phyloP scores from a whole-genome alignment of 2,113 vertebrate species.

The Sciurus niger region DNA sequence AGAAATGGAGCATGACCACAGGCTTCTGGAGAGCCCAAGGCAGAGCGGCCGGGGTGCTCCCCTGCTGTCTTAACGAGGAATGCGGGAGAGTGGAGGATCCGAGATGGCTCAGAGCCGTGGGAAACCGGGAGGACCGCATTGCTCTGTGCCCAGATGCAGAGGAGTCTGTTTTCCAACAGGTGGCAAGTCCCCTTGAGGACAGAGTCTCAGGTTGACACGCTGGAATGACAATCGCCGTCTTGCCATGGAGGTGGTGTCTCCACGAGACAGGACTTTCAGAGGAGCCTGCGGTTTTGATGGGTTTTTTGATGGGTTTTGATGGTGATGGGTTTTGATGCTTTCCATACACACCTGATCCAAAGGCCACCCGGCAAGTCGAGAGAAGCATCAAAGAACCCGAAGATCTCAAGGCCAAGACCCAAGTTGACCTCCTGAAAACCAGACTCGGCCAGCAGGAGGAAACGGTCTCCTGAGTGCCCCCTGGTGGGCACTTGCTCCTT shows the following conservation, averaged over 20 bases:
- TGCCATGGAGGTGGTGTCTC: background rate
- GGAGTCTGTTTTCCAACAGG: background rate
- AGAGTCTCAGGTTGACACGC: background rate
- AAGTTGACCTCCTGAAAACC: no score
- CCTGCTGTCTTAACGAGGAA: accelerated
- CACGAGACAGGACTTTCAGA: background rate
- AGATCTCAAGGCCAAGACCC: background rate
- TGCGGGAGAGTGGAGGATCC: accelerated
- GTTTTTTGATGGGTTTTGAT: background rate
- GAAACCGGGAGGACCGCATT: background rate
- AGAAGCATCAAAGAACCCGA: background rate
- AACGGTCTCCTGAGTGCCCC: background rate
- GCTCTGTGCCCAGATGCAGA: background rate
- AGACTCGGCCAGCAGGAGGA: background rate
- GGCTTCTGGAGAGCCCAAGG: background rate
- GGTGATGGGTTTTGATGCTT: background rate
- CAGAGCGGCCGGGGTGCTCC: accelerated
- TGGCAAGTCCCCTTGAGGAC: background rate
- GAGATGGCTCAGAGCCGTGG: accelerated
- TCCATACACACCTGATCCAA: accelerated
- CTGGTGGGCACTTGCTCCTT: background rate
- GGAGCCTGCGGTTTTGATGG: background rate
- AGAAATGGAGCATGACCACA: accelerated
- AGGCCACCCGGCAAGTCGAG: no score
- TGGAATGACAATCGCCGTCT: background rate